Evolutionary conservation across 2,113 vertebrate species (phyloP).

Genomic region (Chloroceryle aenea): DNA sequence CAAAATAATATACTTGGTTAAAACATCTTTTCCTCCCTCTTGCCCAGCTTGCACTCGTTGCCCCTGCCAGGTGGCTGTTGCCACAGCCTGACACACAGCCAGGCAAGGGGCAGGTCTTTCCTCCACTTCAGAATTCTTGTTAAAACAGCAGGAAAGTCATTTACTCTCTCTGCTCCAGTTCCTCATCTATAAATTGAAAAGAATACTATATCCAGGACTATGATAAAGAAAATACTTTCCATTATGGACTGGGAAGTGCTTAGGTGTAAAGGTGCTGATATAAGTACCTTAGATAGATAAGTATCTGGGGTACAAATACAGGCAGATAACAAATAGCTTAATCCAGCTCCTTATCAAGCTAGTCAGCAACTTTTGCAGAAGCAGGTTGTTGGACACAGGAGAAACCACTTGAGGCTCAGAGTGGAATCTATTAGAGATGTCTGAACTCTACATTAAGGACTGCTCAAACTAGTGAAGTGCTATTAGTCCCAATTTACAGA

Average conservation of each 20-base stretch:
- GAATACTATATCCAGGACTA: conserved; percentile 44
- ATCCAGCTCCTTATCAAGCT: conserved; percentile 55
- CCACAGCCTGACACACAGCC: not conserved
- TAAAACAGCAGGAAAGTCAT: conserved; percentile 17
- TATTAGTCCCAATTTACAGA: conserved; percentile 62
- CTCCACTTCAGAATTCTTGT: not conserved
- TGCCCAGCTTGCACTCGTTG: rapidly evolving
- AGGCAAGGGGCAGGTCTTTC: not conserved
- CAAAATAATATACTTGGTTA: not conserved
- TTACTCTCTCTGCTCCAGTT: not conserved
- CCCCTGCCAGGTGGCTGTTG: not conserved
- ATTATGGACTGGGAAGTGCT: conserved; percentile 34
- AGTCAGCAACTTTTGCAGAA: conserved; percentile 52
- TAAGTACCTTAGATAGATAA: conserved; percentile 60
- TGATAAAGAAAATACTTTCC: conserved; percentile 63
- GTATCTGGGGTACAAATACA: conserved; percentile 56
- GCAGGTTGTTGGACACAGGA: conserved; percentile 41
- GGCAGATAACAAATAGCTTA: conserved; percentile 62
- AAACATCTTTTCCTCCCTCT: not conserved
- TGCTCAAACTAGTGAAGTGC: conserved; percentile 32
- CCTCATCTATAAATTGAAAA: conserved; percentile 31
- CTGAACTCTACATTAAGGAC: conserved; percentile 55
- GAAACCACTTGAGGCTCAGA: conserved; percentile 45
- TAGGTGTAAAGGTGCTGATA: conserved; percentile 56
- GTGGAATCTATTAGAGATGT: conserved; percentile 43